Percentiles rank a stretch among this genome's conserved stretches.
phyloP scores from a whole-genome alignment of 2,888 invertebrate genomes.

The Caenorhabditis sp. region DNA sequence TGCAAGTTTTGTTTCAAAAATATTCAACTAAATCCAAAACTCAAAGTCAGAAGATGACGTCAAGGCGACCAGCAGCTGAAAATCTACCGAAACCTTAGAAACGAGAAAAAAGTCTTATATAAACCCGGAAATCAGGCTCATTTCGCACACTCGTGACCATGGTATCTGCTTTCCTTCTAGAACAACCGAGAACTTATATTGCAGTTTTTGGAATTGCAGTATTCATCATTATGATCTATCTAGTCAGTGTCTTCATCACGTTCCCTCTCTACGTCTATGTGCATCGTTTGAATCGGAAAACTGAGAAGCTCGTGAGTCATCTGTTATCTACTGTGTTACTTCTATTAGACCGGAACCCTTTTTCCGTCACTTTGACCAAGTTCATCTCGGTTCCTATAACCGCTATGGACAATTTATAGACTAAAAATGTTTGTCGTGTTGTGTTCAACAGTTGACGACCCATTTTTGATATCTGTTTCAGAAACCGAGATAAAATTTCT shows the following conservation, averaged over 20 bases:
- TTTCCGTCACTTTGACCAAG: no score
- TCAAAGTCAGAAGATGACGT: slow-evolving; percentile 9
- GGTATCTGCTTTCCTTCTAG: not conserved
- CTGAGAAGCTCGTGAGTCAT: slow-evolving; percentile 23
- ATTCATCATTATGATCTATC: slow-evolving; percentile 1
- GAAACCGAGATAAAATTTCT: no score
- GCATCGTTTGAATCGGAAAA: slow-evolving; percentile 35
- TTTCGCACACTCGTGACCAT: slow-evolving; percentile 6
- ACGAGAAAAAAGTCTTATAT: not conserved
- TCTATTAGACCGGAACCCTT: no score
- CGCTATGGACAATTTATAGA: no score
- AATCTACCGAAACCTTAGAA: not conserved
- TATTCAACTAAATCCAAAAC: not conserved
- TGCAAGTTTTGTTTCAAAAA: slow-evolving; percentile 1
- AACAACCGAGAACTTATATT: slow-evolving; percentile 6
- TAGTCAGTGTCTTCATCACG: slow-evolving; percentile 22
- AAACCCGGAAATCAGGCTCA: not conserved
- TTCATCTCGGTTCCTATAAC: no score
- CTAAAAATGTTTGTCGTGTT: no score
- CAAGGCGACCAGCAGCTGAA: slow-evolving; percentile 15
- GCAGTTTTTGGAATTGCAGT: slow-evolving; percentile 17
- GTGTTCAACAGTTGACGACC: no score
- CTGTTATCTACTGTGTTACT: no score
- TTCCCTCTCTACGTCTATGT: slow-evolving; percentile 47
- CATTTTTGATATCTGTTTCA: no score